Evolutionary conservation across 2,888 invertebrate genomes (phyloP).

Genomic region (Antheraea yamamai): DNA sequence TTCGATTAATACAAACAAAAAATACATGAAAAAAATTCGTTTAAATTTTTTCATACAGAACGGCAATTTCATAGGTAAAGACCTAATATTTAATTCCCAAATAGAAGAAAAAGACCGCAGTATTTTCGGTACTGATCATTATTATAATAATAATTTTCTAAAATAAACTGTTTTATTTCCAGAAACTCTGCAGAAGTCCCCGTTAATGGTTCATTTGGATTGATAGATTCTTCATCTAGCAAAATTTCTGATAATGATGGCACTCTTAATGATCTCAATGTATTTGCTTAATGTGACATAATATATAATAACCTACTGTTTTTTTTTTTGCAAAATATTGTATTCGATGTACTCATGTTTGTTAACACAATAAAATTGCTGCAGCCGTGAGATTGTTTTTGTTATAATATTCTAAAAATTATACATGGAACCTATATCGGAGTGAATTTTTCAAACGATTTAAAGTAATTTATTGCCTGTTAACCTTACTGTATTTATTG

Average conservation of each 20-base stretch:
- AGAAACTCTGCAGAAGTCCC: slow-evolving; percentile 55
- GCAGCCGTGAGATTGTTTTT: background rate
- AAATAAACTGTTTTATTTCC: slow-evolving; percentile 34
- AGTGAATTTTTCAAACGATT: background rate
- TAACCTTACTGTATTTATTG: background rate
- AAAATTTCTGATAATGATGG: slow-evolving; percentile 58
- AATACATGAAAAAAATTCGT: too few relatives aligned
- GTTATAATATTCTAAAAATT: background rate
- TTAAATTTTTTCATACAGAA: too few relatives aligned
- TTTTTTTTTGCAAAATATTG: background rate
- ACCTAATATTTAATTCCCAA: too few relatives aligned
- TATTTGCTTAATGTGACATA: slow-evolving; percentile 46
- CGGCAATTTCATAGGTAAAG: too few relatives aligned
- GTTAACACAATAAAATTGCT: slow-evolving; percentile 9
- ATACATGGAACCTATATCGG: background rate
- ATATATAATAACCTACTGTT: background rate
- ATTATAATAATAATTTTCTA: background rate
- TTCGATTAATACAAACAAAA: too few relatives aligned
- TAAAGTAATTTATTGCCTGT: too few relatives aligned
- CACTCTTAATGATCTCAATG: slow-evolving; percentile 55
- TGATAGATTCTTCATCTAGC: slow-evolving; percentile 54
- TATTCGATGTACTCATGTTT: background rate
- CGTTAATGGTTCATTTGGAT: slow-evolving; percentile 50
- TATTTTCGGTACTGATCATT: too few relatives aligned
- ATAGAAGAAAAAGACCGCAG: too few relatives aligned